These are phyloP conservation scores for Drosophila kanapiae DNA, from an alignment of 1,140 invertebrate genomes.

Conservation along the genomic window DNA sequence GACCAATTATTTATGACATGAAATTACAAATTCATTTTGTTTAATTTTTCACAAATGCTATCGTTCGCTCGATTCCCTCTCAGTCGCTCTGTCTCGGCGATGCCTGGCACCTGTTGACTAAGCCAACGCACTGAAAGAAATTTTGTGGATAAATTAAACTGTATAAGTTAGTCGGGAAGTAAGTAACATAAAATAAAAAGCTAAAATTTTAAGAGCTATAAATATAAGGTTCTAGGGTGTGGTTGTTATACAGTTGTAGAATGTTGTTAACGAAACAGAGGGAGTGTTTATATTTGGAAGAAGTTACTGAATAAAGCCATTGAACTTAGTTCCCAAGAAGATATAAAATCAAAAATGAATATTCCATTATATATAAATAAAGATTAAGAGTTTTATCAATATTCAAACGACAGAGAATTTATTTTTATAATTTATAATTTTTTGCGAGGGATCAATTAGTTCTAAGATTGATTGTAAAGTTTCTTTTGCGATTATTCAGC, in stretches of 20 bases:
- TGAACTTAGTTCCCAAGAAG: background rate
- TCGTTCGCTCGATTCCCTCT: constrained; percentile 11
- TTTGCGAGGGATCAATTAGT: background rate
- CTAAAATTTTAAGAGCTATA: too few species aligned
- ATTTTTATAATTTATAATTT: too few species aligned
- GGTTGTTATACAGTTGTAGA: too few species aligned
- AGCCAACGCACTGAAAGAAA: constrained; percentile 5
- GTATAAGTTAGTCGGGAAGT: too few species aligned
- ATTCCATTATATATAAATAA: too few species aligned
- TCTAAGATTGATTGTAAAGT: background rate
- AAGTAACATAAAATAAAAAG: too few species aligned
- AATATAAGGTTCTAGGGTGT: too few species aligned
- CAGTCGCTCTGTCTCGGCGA: background rate
- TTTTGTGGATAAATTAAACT: too few species aligned
- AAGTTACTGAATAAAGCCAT: background rate
- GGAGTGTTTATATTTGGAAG: too few species aligned
- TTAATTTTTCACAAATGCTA: constrained; percentile 83
- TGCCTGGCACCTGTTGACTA: constrained; percentile 59
- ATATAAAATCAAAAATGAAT: background rate
- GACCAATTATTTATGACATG: constrained; percentile 85
- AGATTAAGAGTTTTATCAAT: background rate
- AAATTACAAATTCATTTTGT: constrained; percentile 85
- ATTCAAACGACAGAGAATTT: too few species aligned
- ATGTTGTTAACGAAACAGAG: too few species aligned
- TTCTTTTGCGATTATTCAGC: background rate